Base-by-base conservation (phyloP, 2,888 invertebrate genomes). In the Drosophila neutralis region DNA sequence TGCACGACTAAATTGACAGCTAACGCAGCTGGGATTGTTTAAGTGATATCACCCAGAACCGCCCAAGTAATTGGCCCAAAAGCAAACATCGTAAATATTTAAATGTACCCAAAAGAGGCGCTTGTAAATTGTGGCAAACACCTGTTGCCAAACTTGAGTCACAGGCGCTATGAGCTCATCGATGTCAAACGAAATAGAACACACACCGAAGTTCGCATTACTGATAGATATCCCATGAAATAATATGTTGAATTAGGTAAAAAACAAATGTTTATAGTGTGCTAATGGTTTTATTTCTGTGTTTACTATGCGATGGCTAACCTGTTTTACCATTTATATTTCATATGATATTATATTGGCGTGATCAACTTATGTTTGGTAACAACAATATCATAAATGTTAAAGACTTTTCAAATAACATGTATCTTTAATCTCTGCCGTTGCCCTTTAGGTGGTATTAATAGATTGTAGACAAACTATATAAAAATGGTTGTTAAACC, bases 91-190 rank as follows among this genome's bases (percentile, higher is more conserved):
- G 53, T 10, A 18, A 51, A 48, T 21, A 68, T 48, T 76, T 21
- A 21, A 48, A 61, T 56, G 59, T 24, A 21, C 42, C 60, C 40
- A 53, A 73, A 48, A 73, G 56, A 18, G 56, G 11, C 58, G 42
- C 40, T 62, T 59, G 42, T 59, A 52, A 71, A 60, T 31, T 67
- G 61, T 68, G 33, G 53, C 69, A 66, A 40, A 73, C 73, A 78
- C 74, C 61, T 75, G 74, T 76, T 54, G 61, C 67, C 35, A 36
- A 48, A 51, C 36, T 65, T 78, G 76, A 76, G 45, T 78, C 79
- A 76, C 35, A 29, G n/a, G n/a, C 2, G 7, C 52, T 58, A 69
- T 76, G 76, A 76, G 74, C 76, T 76, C 76, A 78, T 76, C 75
- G n/a, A 48, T 38, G 13, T 31, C 18, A 42, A 67, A 15, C 48